phyloP scores from a whole-genome alignment of 2,888 invertebrate genomes.

The Pandemis corylana region DNA sequence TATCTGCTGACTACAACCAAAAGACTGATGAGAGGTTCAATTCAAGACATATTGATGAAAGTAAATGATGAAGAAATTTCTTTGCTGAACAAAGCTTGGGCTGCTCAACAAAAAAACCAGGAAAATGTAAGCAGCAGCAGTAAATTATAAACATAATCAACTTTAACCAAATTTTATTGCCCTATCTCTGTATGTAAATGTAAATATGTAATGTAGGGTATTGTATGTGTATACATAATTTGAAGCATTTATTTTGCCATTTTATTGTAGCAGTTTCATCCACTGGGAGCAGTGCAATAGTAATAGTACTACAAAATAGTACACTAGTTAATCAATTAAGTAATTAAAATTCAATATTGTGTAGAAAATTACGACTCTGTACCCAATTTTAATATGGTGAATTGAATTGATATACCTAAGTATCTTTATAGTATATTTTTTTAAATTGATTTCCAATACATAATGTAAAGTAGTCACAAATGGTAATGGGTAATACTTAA shows the following conservation, averaged over 20 bases:
- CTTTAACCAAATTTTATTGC: background rate
- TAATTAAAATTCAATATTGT: background rate
- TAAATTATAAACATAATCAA: constrained; percentile 44
- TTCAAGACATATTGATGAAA: constrained; percentile 86
- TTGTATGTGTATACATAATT: background rate
- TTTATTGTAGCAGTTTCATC: background rate
- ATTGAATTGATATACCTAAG: no score
- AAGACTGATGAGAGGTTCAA: constrained; percentile 86
- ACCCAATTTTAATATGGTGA: no score
- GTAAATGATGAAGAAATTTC: constrained; percentile 89
- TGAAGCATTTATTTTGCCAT: background rate
- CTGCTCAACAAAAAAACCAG: constrained; percentile 82
- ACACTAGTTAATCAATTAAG: no score
- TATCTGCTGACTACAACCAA: constrained; percentile 88
- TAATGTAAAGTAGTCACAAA: no score
- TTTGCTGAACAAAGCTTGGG: constrained; percentile 86
- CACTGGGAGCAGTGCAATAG: no score
- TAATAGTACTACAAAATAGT: no score
- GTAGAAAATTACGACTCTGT: background rate
- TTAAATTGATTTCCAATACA: no score
- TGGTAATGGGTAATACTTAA: no score
- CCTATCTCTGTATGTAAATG: background rate
- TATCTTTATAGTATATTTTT: no score
- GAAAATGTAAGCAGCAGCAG: constrained; percentile 45
- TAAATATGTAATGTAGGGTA: no score